Conservation (phyloP, 2,888 invertebrate genomes). For the Chalcosyrphus nemorum region DNA sequence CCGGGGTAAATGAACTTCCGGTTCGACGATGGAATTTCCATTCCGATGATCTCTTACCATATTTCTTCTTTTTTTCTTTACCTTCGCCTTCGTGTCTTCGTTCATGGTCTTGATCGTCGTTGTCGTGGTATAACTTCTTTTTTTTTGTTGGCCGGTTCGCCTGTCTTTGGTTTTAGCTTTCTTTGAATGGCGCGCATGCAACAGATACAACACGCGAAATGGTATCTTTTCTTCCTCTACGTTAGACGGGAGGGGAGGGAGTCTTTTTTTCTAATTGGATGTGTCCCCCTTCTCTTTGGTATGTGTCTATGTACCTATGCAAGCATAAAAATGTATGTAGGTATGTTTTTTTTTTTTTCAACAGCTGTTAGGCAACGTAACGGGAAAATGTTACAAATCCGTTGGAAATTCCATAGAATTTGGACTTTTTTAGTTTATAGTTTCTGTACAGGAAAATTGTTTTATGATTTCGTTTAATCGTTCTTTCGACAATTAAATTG, state of each 20-base stretch:
- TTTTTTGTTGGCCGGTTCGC: conserved; percentile 41
- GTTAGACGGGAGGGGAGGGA: neutral
- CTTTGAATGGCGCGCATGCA: conserved; percentile 55
- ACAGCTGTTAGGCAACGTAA: conserved; percentile 68
- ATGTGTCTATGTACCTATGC: neutral
- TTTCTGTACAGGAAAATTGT: conserved; percentile 6
- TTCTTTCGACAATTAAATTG: conserved; percentile 45
- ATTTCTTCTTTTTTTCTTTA: conserved; percentile 29
- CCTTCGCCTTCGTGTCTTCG: neutral
- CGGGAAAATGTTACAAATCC: conserved; percentile 64
- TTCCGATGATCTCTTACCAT: conserved; percentile 67
- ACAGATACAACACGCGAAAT: conserved; percentile 55
- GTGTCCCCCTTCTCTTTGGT: conserved; percentile 15
- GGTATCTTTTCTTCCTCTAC: conserved; percentile 38
- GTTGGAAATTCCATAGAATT: conserved; percentile 52
- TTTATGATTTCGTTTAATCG: conserved; percentile 45
- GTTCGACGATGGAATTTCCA: conserved; percentile 71
- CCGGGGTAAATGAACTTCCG: conserved; percentile 72
- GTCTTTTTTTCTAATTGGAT: conserved; percentile 52
- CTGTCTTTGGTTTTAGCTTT: conserved; percentile 41
- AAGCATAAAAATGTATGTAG: too few relatives aligned
- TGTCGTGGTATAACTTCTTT: conserved; percentile 15
- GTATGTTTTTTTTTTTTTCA: conserved; percentile 10
- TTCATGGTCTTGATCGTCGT: conserved; percentile 5
- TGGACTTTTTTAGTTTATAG: neutral